Base-by-base conservation (phyloP, 1,140 invertebrate species). In the Pseudoatta argentina region DNA sequence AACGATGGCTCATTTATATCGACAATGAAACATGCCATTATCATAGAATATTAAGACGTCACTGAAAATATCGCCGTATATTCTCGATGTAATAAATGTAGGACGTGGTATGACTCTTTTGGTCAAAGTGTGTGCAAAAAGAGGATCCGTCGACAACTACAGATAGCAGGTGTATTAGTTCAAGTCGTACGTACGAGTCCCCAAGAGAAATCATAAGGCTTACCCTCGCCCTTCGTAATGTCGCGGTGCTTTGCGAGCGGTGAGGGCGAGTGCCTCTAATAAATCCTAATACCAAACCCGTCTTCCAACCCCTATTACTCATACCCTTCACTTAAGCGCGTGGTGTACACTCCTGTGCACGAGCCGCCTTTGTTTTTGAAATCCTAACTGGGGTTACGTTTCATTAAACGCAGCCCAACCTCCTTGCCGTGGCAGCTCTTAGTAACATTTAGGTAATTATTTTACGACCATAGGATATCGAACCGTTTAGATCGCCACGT, bases 281-380 rank as follows among this genome's bases (percentile, higher is more conserved):
- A 95, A 95, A 95, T 95, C 93, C 92, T 94, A 94, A 94, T 94
- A 94, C 92, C 93, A 93, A 94, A 94, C 92, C 93, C 92, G 53
- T 66, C 30, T 53, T 27, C 66, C 24, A 44, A 34, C 48, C 64
- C 88, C 89, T 92, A 94, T 94, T 94, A 94, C 93, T 94, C 93
- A 94, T 94, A 94, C 93, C 90, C 93, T 92, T 71, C 90, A 82
- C 77, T 89, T 55, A 71, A 63, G 48, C 72, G 86, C 88, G 89
- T 90, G 91, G 76, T 78, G 83, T 71, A 77, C 55, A 61, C 78
- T 77, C 73, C 12, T 27, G 51, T 61, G 76, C 79, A 30, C 53
- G 57, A 14, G 83, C 57, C 78, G 81, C 16, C 71, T 71, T 86
- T 91, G 86, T 91, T 91, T 91, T 89, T 78, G 88, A 89, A 91